Conservation (phyloP, 92 coral and sea anemone genomes). For the Blastomussa wellsi region DNA sequence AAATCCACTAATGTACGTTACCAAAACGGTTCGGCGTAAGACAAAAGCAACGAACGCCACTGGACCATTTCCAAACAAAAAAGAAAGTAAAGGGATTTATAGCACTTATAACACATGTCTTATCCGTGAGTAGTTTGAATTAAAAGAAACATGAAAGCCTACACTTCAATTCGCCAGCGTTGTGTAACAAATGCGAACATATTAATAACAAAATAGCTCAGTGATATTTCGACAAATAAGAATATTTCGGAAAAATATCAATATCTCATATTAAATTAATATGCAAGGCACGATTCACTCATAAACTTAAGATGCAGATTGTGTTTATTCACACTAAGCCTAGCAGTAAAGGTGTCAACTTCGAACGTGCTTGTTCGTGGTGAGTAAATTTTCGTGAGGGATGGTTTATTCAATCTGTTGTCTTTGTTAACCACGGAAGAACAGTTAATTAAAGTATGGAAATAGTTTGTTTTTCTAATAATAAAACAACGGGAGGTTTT, state of each 20-base stretch:
- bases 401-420: background rate
- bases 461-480: background rate
- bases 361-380: conserved; percentile 2
- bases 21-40: background rate
- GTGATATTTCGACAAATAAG: conserved; percentile 6
- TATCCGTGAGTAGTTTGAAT: background rate
- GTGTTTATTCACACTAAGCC: background rate
- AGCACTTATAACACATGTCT: too few species aligned
- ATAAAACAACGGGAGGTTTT: background rate
- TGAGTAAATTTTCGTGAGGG: background rate
- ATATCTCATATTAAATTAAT: background rate
- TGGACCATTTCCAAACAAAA: background rate
- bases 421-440: conserved; percentile 3
- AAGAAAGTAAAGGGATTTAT: background rate
- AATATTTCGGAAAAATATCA: background rate
- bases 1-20: background rate
- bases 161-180: background rate
- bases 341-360: too few species aligned
- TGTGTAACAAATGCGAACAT: background rate
- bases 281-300: background rate
- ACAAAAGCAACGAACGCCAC: background rate
- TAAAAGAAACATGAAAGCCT: background rate
- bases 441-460: background rate
- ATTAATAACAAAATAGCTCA: background rate
- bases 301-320: background rate